Conservation (phyloP, 2,113 vertebrate genomes). For the Oplegnathus fasciatus region DNA sequence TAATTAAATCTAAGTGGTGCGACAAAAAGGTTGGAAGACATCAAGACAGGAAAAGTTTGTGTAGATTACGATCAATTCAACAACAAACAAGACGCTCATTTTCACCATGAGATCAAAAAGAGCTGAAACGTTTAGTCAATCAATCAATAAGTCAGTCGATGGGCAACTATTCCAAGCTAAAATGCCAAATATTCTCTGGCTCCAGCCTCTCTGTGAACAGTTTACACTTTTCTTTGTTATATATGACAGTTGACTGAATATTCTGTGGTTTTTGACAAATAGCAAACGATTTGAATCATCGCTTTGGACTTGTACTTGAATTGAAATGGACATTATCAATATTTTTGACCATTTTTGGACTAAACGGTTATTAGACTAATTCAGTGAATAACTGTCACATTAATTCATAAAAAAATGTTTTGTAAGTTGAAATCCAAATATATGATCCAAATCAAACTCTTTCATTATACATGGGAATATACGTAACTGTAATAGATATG, state of each 20-base stretch:
- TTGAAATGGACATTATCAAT: neutral
- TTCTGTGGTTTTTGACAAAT: neutral
- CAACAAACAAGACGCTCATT: conserved; percentile 6
- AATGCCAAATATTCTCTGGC: neutral
- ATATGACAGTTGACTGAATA: neutral
- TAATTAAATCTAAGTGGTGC: neutral
- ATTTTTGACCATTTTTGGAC: neutral
- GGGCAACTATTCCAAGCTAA: neutral
- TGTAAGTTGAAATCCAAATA: neutral
- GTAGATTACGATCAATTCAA: neutral
- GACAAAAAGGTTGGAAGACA: neutral
- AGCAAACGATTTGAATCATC: neutral
- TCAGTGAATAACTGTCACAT: neutral
- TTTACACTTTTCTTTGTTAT: neutral
- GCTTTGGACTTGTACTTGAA: neutral
- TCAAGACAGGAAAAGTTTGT: neutral
- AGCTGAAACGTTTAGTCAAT: neutral
- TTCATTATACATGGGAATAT: conserved; percentile 24
- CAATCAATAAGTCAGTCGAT: neutral
- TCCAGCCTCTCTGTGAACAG: neutral
- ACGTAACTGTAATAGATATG: conserved; percentile 10
- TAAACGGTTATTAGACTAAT: neutral
- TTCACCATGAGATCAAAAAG: neutral
- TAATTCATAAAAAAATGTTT: neutral
- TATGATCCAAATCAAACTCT: neutral